phyloP scores from a whole-genome alignment of 2,797 vertebrate species.

The Cyprinella venusta region DNA sequence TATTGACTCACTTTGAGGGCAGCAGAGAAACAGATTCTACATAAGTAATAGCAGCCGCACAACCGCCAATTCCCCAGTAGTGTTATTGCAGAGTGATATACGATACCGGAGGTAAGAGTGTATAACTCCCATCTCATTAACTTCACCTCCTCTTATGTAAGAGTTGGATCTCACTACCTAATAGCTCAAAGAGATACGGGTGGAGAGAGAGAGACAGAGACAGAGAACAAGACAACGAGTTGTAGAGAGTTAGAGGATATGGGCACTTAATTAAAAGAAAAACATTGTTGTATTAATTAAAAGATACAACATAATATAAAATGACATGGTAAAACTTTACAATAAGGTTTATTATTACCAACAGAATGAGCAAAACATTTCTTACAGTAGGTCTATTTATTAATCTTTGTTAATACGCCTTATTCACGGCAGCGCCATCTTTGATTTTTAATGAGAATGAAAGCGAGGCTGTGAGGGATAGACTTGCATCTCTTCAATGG shows the following conservation, averaged over 20 bases:
- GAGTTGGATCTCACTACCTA: slow-evolving; percentile 29
- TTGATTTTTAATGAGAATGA: too few species aligned
- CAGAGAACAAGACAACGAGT: background rate
- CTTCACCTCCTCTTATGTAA: slow-evolving; percentile 46
- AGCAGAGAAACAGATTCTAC: slow-evolving; percentile 33
- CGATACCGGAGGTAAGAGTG: slow-evolving; percentile 39
- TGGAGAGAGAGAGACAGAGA: background rate
- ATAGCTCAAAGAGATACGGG: slow-evolving; percentile 18
- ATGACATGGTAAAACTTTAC: too few species aligned
- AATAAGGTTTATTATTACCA: too few species aligned
- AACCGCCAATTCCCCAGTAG: slow-evolving; percentile 39
- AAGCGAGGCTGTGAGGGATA: too few species aligned
- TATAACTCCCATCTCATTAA: slow-evolving; percentile 47
- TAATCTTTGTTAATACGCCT: too few species aligned
- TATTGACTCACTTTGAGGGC: slow-evolving; percentile 44
- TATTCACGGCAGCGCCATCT: too few species aligned
- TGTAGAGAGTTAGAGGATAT: slow-evolving; percentile 1
- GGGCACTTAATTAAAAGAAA: background rate
- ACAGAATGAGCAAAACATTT: too few species aligned
- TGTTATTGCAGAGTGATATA: slow-evolving; percentile 40
- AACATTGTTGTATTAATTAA: background rate
- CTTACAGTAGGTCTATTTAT: too few species aligned
- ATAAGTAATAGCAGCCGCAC: slow-evolving; percentile 50
- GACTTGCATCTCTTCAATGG: too few species aligned
- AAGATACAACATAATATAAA: background rate